Evolutionary conservation across 1,140 invertebrate genomes (phyloP), one percentile per base, ranked within the genome.

Genomic region (Aleiodes sp.): DNA sequence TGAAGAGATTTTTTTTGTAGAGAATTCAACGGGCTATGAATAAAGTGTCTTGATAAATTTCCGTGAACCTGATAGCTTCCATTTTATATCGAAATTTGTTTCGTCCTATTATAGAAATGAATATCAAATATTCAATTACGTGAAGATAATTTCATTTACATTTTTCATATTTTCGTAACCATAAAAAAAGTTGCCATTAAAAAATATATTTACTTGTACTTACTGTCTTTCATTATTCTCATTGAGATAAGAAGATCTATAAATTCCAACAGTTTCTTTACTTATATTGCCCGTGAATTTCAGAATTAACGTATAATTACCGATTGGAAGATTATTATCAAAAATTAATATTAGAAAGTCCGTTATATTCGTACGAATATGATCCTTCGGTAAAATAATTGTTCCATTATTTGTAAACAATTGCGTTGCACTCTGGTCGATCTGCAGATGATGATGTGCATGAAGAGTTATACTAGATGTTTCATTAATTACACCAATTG

Each of bases 181-280:
- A 31, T 59, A 28, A 26, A 33, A 16, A 10, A 26, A n/a, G 35
- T 24, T 56, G 3, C 4, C 0, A 28, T 35, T 19, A 33, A 70
- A 62, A 43, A 37, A 62, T 41, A 19, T 19, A 39, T 2, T 19
- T 28, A 41, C 7, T 46, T 2, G 4, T 10, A 70, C 67, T 88
- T 84, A 94, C 92, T 88, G 91, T 64, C 72, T 70, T 69, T 88
- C 90, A 52, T 87, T 80, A 26, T 90, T 89, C 10, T 87, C 87
- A 73, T 92, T 90, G 2, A 87, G 81, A 78, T 97, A 97, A n/a
- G 88, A 91, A 78, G 94, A 96, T 60, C 90, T 87, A 76, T 92
- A 93, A 70, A 93, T 89, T 26, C 92, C 92, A n/a, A 84, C 83
- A 65, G 82, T 78, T 2, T 80, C 77, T 2, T 74, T 74, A 0